Percentiles rank a stretch among this genome's conserved stretches.
Evolutionary conservation across 2,797 vertebrate genomes (phyloP).

Genomic region (Microchirus variegatus): DNA sequence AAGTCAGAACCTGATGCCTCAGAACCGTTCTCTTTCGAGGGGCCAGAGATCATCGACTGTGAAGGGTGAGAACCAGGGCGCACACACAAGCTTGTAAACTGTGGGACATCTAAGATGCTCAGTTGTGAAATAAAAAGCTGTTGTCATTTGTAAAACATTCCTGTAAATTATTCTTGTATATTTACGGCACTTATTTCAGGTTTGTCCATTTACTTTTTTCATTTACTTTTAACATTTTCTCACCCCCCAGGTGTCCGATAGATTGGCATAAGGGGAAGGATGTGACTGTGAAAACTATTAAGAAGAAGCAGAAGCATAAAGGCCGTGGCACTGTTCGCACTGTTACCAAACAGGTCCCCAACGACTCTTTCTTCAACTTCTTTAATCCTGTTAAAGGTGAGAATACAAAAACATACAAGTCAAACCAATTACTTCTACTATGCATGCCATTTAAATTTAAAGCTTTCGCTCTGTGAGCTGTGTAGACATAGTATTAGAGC

Average conservation of each 20-base stretch:
- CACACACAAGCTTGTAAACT: neutral
- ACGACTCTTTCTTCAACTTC: slow-evolving; percentile 98
- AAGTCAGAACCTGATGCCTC: slow-evolving; percentile 92
- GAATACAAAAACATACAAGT: slow-evolving; percentile 26
- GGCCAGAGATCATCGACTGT: slow-evolving; percentile 96
- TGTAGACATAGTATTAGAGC: neutral
- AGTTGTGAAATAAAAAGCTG: slow-evolving; percentile 1
- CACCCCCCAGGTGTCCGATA: slow-evolving; percentile 88
- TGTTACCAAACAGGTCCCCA: slow-evolving; percentile 94
- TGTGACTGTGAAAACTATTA: slow-evolving; percentile 94
- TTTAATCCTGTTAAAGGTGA: slow-evolving; percentile 94
- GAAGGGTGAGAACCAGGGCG: slow-evolving; percentile 87
- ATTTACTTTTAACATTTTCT: slow-evolving; percentile 13
- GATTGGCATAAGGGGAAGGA: slow-evolving; percentile 98
- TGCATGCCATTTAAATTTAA: neutral
- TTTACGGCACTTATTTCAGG: too few species aligned
- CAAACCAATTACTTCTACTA: neutral
- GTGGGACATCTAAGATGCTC: slow-evolving; percentile 1
- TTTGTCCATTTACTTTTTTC: slow-evolving; percentile 22
- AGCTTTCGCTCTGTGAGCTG: neutral
- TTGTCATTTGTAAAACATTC: slow-evolving; percentile 24
- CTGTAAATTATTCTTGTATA: slow-evolving; percentile 15
- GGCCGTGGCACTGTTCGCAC: slow-evolving; percentile 94
- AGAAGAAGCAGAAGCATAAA: slow-evolving; percentile 99
- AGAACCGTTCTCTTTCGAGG: slow-evolving; percentile 98